Percentiles rank a stretch among this genome's conserved stretches.
These are phyloP conservation scores for Orchesellides sinensis DNA, from an alignment of 2,888 invertebrate genomes.

Conservation along the genomic window DNA sequence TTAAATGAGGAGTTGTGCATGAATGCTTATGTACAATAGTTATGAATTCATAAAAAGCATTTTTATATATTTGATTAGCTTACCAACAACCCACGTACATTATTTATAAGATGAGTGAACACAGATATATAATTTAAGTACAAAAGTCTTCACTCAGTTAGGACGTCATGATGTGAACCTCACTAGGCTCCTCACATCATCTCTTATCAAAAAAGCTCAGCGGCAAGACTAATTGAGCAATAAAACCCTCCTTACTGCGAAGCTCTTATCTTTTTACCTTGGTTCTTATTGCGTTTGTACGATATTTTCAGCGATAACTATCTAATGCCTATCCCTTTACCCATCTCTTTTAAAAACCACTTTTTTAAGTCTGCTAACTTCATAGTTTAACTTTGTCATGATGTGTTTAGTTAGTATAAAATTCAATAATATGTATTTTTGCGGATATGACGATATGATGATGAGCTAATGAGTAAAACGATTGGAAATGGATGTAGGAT, in stretches of 20 bases:
- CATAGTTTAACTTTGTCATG: too few relatives aligned
- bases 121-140: not conserved
- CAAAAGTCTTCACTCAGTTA: slow-evolving; percentile 19
- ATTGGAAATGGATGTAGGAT: slow-evolving; percentile 33
- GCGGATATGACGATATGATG: slow-evolving; percentile 48
- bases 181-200: slow-evolving; percentile 39
- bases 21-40: not conserved
- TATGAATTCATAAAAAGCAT: slow-evolving; percentile 10
- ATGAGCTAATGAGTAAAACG: slow-evolving; percentile 24
- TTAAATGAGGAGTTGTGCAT: slow-evolving; percentile 15
- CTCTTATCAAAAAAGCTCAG: slow-evolving; percentile 39
- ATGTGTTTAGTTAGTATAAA: too few relatives aligned
- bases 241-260: slow-evolving; percentile 45
- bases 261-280: slow-evolving; percentile 31
- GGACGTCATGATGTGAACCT: slow-evolving; percentile 13
- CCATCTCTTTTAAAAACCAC: too few relatives aligned
- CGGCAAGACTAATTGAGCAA: slow-evolving; percentile 54
- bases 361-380: too few relatives aligned
- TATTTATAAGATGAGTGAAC: slow-evolving; percentile 7
- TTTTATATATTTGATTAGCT: too few relatives aligned
- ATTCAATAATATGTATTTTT: too few relatives aligned
- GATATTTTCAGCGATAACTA: too few relatives aligned
- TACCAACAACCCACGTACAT: too few relatives aligned
- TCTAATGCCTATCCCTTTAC: too few relatives aligned
- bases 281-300: not conserved